Evolutionary conservation across 2,113 vertebrate genomes (phyloP), one percentile per base, ranked within the genome.

Genomic region (Poeciliopsis retropinna): DNA sequence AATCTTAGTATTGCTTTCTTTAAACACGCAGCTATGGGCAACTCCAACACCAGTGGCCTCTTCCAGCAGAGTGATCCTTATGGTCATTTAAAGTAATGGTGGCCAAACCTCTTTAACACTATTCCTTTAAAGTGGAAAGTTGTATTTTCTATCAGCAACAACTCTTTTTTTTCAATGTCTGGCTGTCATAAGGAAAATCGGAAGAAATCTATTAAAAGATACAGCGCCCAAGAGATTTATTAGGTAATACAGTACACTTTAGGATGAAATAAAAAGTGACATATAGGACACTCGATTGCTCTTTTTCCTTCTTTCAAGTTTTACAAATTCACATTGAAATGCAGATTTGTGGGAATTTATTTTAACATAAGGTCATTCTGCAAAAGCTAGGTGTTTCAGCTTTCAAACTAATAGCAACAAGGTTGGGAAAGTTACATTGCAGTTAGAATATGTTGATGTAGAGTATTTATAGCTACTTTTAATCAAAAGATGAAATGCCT

Each of bases 181-280:
- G 72, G 72, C 41, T 17, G 0, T 44, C 8, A 72, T 63, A 15
- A 65, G 47, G 62, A 19, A 79, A 60, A 75, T 28, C 10, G 29
- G 47, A 67, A 47, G 83, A 85, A 80, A 82, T 82, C 79, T 89
- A 81, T 87, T 79, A 89, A 39, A 13, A 28, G 54, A 41, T 37
- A 60, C 75, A 27, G 70, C 73, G 73, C 60, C 76, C 60, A n/a
- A 19, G 60, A 83, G 89, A 87, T 86, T 80, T 79, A 88, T 83
- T 79, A 67, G 60, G 34, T 77, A 64, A 54, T 72, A 79, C 57
- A 54, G 67, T 9, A 34, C 22, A 30, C 73, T 81, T 69, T 78
- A 63, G 66, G 79, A 84, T 87, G 15, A 10, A 28, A 80, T 87
- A 81, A 82, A 82, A 88, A 67, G 73, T 60, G 64, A 77, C 62